Evolutionary conservation across 2,113 vertebrate species (phyloP), one percentile per base, ranked within the genome.

Genomic region (Hydrochoerus hydrochaeris): DNA sequence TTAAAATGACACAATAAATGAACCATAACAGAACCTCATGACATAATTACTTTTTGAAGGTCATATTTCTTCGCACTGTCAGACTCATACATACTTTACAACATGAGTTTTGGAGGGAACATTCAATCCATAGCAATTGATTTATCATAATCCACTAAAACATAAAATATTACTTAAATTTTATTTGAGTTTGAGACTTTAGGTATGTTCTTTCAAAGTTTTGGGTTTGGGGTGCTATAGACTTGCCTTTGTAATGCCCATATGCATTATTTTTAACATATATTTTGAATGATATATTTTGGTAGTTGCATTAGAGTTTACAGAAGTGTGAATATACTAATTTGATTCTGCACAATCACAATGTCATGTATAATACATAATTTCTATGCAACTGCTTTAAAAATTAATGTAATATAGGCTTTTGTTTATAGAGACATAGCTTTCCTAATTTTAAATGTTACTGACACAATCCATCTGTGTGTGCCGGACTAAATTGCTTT

Each of bases 381-480:
- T 35, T 35, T 46, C 62, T 62, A 30, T 67, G 44, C 44, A 91
- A 7, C n/a, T 62, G 28, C 57, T 80, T 88, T 52, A 28, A 52
- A 82, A 71, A 75, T 77, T 60, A 58, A 85, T 96, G 24, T 22
- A 89, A 32, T 67, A 32, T 1, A 92, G 62, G 41, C 58, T 97
- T 88, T 95, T 88, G 77, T 96, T 95, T 94, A 67, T 92, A 63
- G 52, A 19, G 69, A 12, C 46, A 44, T 28, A 63, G 24, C 87
- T 94, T 97, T 96, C 96, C 80, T 91, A 95, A 95, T 84, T 95
- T 96, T 97, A 97, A 81, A 94, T 97, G 90, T 97, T 97, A 80
- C 92, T 95, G 97, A 97, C 95, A 98, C 88, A 95, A 96, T 96
- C 98, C 96, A 90, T 98, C 98, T 98, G 84, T 0, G 1, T 95